Conservation (phyloP, 2,113 vertebrate genomes). For the Fregetta grallaria region DNA sequence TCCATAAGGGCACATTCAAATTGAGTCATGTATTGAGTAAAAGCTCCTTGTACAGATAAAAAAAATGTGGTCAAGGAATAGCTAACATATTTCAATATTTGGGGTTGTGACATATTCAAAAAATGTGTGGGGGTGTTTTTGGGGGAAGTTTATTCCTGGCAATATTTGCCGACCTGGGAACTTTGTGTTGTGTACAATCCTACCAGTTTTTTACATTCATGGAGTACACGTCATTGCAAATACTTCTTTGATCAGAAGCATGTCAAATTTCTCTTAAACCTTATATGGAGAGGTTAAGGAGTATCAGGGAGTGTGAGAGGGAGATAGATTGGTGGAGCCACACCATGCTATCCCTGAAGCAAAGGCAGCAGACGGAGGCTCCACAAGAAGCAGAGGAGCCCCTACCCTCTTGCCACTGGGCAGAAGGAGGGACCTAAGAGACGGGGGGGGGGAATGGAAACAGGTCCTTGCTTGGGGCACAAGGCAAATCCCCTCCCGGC, state of each 20-base stretch:
- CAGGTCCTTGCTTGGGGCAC: too few relatives aligned
- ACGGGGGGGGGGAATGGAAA: too few relatives aligned
- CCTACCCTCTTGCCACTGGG: too few relatives aligned
- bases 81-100: not conserved
- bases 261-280: not conserved
- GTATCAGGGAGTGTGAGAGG: too few relatives aligned
- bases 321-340: too few relatives aligned
- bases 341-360: too few relatives aligned
- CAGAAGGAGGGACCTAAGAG: too few relatives aligned
- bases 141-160: not conserved
- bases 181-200: not conserved
- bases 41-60: not conserved
- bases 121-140: accelerated
- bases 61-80: not conserved
- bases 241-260: not conserved
- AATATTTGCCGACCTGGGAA: not conserved
- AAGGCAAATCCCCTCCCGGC: too few relatives aligned
- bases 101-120: not conserved
- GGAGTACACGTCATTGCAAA: not conserved
- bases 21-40: not conserved
- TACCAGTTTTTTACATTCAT: not conserved
- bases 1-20: not conserved
- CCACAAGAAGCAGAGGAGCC: too few relatives aligned
- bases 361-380: too few relatives aligned
- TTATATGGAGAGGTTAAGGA: too few relatives aligned